A percentile compares a stretch with the other conserved stretches of the same genome.
These are phyloP conservation scores for Antechinus flavipes DNA, from an alignment of 2,113 vertebrate genomes.

Conservation along the genomic window DNA sequence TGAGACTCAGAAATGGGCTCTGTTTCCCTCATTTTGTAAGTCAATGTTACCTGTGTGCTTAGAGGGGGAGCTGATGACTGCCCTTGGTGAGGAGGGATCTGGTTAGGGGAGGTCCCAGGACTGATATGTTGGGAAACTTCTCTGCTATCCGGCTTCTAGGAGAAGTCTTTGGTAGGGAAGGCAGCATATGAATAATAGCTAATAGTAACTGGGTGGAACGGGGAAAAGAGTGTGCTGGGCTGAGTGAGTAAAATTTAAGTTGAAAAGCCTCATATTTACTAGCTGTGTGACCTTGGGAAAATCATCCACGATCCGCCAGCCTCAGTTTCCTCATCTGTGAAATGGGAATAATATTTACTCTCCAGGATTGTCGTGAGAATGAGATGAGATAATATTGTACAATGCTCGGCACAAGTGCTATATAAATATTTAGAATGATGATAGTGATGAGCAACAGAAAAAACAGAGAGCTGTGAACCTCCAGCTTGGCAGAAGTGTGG, in stretches of 20 bases:
- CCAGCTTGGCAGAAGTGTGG: neutral
- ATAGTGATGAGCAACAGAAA: neutral
- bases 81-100: neutral
- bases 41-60: neutral
- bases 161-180: neutral
- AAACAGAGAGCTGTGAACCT: neutral
- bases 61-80: neutral
- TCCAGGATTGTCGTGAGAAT: neutral
- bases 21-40: neutral
- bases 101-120: neutral
- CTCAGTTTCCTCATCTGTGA: neutral
- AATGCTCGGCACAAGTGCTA: neutral
- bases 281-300: neutral
- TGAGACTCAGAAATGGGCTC: neutral
- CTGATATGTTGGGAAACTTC: neutral
- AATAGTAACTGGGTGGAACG: neutral
- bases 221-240: neutral
- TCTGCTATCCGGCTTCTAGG: neutral
- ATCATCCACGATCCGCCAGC: neutral
- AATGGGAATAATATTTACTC: neutral
- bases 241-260: neutral
- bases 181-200: neutral
- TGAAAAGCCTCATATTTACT: neutral
- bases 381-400: neutral
- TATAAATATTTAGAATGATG: neutral